phyloP scores from a whole-genome alignment of 2,113 vertebrate species.

The Callipepla squamata region DNA sequence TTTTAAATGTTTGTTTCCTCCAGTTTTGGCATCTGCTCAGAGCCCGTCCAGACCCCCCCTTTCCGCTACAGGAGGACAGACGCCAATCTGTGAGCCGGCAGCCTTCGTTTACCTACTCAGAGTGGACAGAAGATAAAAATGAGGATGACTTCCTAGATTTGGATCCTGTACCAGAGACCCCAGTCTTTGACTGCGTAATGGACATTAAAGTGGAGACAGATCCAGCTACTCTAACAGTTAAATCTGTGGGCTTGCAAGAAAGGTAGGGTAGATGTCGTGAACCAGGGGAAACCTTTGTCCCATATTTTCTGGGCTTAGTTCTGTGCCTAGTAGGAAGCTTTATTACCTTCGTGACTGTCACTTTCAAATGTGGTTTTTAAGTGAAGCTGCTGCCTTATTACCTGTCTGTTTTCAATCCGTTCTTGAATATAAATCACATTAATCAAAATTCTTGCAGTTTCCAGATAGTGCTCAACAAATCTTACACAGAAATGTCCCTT shows the following conservation, averaged over 20 bases:
- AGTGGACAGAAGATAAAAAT: constrained; percentile 92
- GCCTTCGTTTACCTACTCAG: constrained; percentile 96
- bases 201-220: constrained; percentile 89
- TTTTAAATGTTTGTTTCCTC: constrained; percentile 30
- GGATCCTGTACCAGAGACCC: constrained; percentile 89
- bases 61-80: constrained; percentile 81
- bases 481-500: not conserved
- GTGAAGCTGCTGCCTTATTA: not conserved
- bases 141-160: constrained; percentile 91
- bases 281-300: not conserved
- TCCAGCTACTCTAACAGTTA: constrained; percentile 88
- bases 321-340: not conserved
- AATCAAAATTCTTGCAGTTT: not conserved
- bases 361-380: not conserved
- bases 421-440: not conserved
- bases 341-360: not conserved
- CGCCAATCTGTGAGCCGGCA: constrained; percentile 96
- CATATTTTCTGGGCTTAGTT: not conserved
- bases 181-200: constrained; percentile 89
- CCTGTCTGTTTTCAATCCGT: not conserved
- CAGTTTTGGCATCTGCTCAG: constrained; percentile 83
- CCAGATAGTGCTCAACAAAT: not conserved
- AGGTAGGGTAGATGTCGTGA: constrained; percentile 80
- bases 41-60: constrained; percentile 55
- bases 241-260: constrained; percentile 94